phyloP scores from a whole-genome alignment of 1,140 invertebrate species.

The Ruditapes philippinarum region DNA sequence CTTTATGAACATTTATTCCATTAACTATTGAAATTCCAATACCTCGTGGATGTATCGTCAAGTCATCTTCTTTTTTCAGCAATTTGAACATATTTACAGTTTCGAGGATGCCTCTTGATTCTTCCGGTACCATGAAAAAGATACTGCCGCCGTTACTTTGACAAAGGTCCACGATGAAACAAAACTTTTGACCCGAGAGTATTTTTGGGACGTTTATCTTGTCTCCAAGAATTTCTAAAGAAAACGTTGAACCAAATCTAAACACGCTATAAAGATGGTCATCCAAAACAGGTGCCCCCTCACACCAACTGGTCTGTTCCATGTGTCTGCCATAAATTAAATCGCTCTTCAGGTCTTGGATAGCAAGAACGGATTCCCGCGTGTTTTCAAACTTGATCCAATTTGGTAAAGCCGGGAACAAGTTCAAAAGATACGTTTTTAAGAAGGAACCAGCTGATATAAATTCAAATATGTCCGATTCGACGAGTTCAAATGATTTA shows the following conservation, averaged over 20 bases:
- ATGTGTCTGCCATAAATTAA: slow-evolving; percentile 19
- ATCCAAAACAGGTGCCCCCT: not conserved
- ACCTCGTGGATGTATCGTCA: not conserved
- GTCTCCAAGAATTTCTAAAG: not conserved
- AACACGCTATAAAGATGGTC: slow-evolving; percentile 26
- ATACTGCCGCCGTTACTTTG: not conserved
- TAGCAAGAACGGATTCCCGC: not conserved
- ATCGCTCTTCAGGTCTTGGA: slow-evolving; percentile 9
- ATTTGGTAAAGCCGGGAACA: not conserved
- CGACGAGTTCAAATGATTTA: not conserved
- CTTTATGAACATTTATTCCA: not conserved
- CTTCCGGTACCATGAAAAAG: slow-evolving; percentile 35
- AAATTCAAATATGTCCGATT: slow-evolving; percentile 29
- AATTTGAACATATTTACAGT: not conserved
- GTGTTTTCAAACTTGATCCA: not conserved
- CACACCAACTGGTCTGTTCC: not conserved
- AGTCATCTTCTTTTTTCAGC: not conserved
- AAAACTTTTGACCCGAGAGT: not conserved
- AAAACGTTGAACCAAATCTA: slow-evolving; percentile 21
- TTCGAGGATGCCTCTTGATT: not conserved
- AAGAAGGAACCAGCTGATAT: not conserved
- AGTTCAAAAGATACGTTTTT: not conserved
- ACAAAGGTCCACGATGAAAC: slow-evolving; percentile 22
- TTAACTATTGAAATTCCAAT: slow-evolving; percentile 23
- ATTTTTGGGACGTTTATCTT: not conserved